phyloP scores from a whole-genome alignment of 2,113 vertebrate species.

The Tauraco erythrolophus region DNA sequence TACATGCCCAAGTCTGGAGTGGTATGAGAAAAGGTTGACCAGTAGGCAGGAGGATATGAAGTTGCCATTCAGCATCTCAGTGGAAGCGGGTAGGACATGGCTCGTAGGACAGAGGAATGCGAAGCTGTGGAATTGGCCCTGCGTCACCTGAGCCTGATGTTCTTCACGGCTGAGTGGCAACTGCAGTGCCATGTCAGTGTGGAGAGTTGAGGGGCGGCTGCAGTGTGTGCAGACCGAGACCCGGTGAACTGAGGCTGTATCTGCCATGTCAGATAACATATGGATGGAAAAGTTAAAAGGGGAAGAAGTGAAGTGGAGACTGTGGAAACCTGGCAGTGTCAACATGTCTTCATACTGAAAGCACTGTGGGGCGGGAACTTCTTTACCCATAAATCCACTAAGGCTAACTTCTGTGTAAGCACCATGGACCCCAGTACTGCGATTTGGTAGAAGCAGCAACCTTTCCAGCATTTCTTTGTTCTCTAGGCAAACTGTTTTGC shows the following conservation, averaged over 20 bases:
- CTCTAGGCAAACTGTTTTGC: neutral
- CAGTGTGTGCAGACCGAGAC: too few species aligned
- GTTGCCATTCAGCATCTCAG: fast-evolving
- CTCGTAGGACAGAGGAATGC: fast-evolving
- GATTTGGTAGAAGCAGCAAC: neutral
- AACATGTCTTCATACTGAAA: neutral
- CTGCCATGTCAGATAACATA: neutral
- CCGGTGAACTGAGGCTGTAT: neutral
- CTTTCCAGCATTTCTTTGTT: neutral
- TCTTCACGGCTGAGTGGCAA: neutral
- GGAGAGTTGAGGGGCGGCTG: neutral
- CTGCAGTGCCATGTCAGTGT: fast-evolving
- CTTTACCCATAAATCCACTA: neutral
- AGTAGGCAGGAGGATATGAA: neutral
- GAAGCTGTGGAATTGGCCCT: neutral
- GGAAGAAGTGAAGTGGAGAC: neutral
- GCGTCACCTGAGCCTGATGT: neutral
- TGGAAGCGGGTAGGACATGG: neutral
- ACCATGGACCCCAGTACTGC: neutral
- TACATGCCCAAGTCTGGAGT: neutral
- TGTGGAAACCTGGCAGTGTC: neutral
- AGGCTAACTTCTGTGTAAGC: neutral
- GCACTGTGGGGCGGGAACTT: neutral
- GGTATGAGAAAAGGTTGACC: fast-evolving
- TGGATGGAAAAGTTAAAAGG: neutral